Base-by-base conservation (phyloP, 1,140 invertebrate species). In the Drosophila cardini region DNA sequence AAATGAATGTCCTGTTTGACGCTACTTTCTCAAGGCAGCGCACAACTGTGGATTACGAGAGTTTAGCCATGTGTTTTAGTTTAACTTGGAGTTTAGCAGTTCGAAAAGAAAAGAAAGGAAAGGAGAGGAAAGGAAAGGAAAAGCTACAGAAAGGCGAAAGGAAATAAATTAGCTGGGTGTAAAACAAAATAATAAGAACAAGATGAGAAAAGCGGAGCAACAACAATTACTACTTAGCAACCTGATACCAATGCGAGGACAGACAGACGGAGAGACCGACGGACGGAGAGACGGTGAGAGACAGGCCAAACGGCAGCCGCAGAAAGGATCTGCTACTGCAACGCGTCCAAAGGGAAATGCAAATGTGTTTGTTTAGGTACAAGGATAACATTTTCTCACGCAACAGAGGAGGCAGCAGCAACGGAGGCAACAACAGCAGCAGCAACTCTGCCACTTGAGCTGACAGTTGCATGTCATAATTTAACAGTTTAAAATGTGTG, bases 391-490 rank as follows among this genome's bases (percentile, higher is more conserved):
- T 65, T 80, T 89, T 89, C 85, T 89, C 84, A 89, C 84, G 84
- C 84, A 57, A 58, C 43, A 61, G n/a, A n/a, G n/a, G n/a, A n/a
- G n/a, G 16, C 15, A 53, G 7, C 2, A 57, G n/a, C 16, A 45
- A 32, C 48, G 48, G 21, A 18, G 68, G 48, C 26, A 52, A 13
- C 48, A 30, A 21, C 50, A 36, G 50, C 50, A 36, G 15, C 50
- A 36, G 50, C 50, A 36, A 9, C 50, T 53, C 57, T 32, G 53
- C 57, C 73, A 87, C 84, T 87, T 84, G 76, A 89, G 62, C 52
- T 80, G 85, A 89, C 84, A 89, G 85, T 89, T 78, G 77, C 71
- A 84, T 75, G 80, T 89, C 84, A 89, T 89, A 89, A 89, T 89
- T 89, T 80, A 90, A 80, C 80, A 77, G 84, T 71, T 76, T 64